Percentiles rank a stretch among this genome's conserved stretches.
phyloP scores from a whole-genome alignment of 2,113 vertebrate genomes.

The Argyrosomus japonicus region DNA sequence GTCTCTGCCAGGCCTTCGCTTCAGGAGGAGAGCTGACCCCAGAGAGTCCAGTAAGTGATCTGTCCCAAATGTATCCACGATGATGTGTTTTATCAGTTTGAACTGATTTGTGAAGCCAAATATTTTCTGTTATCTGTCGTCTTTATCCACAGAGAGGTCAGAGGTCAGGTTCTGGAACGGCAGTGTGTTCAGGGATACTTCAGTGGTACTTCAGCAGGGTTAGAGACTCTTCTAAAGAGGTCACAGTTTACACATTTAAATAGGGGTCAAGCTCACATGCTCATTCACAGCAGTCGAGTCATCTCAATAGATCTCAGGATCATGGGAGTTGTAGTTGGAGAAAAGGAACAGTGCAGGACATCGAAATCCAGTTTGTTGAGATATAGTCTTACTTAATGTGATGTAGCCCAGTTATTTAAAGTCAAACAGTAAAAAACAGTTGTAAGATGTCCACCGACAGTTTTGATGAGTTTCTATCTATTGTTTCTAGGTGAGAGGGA shows the following conservation, averaged over 20 bases:
- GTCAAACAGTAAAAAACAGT: neutral
- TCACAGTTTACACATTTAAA: constrained; percentile 20
- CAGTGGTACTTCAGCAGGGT: constrained; percentile 47
- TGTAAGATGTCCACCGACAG: rapidly evolving
- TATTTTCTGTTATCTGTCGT: neutral
- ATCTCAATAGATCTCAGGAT: neutral
- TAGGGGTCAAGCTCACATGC: neutral
- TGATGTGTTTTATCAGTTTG: neutral
- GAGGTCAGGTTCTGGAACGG: constrained; percentile 42
- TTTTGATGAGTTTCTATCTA: neutral
- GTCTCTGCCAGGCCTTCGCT: constrained; percentile 71
- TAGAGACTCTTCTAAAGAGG: constrained; percentile 39
- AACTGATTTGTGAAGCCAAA: neutral
- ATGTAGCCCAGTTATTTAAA: neutral
- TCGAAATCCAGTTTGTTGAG: neutral
- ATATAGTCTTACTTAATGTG: too few relatives aligned
- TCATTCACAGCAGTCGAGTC: neutral
- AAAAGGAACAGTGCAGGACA: neutral
- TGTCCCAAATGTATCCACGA: rapidly evolving
- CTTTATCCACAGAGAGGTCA: constrained; percentile 48
- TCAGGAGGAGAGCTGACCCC: constrained; percentile 78
- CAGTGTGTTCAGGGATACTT: constrained; percentile 33
- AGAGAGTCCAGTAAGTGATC: constrained; percentile 76
- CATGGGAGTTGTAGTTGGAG: neutral
- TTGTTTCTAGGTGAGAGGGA: constrained; percentile 71